A percentile compares a stretch with the other conserved stretches of the same genome.
These are phyloP conservation scores for Lepus oiostolus DNA, from an alignment of 2,797 vertebrate species.

Conservation along the genomic window DNA sequence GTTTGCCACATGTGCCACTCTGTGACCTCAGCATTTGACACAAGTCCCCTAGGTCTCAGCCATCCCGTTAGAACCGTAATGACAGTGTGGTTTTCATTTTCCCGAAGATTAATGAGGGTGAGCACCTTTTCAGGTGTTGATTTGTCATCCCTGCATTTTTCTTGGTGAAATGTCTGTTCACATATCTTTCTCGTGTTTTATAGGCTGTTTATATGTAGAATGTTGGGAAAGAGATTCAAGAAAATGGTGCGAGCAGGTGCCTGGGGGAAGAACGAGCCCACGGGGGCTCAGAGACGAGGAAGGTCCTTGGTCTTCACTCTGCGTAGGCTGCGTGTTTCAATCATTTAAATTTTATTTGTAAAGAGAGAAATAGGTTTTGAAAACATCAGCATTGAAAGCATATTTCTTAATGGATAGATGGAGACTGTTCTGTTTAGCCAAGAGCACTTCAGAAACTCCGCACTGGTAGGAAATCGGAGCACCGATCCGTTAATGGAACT, in stretches of 20 bases:
- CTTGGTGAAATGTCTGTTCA: neutral
- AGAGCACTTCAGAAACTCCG: constrained; percentile 86
- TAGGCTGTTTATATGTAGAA: neutral
- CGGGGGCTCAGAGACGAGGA: neutral
- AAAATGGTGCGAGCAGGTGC: neutral
- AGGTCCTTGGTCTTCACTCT: neutral
- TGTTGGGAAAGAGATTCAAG: constrained; percentile 24
- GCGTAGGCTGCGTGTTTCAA: neutral
- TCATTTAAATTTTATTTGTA: constrained; percentile 38
- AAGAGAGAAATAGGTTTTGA: constrained; percentile 41
- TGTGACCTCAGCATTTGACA: neutral
- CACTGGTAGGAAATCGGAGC: constrained; percentile 79
- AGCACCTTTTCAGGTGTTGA: neutral
- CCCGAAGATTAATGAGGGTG: neutral
- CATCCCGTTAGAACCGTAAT: neutral
- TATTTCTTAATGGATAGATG: constrained; percentile 42
- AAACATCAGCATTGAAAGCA: constrained; percentile 27
- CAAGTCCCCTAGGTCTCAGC: neutral
- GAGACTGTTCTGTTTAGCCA: constrained; percentile 44
- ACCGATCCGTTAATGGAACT: constrained; percentile 77
- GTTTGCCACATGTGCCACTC: neutral
- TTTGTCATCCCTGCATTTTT: neutral
- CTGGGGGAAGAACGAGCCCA: neutral
- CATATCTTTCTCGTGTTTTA: neutral
- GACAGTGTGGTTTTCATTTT: neutral